Base-by-base conservation (phyloP, 2,797 vertebrate species). In the Cottoperca gobio region DNA sequence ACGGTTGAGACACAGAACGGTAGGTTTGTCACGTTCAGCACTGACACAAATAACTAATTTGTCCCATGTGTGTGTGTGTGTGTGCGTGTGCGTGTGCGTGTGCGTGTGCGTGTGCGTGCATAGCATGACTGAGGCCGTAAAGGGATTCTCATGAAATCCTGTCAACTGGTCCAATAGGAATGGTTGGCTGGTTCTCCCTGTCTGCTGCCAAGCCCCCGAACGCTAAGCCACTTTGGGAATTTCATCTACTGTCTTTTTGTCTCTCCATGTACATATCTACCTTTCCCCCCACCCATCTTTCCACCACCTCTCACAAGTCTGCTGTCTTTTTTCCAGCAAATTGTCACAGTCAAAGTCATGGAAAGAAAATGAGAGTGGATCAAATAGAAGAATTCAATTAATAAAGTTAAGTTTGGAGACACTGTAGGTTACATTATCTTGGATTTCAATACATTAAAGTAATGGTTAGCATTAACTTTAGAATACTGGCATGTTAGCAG, bases 161-260 rank as follows among this genome's bases (percentile, higher is more conserved):
- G 68, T 84, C 75, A 86, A 78, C 59, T 61, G 42, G 17, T 79
- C 24, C 52, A 73, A 68, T 82, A 59, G 35, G 62, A 87, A 39
- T 68, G 80, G 80, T 84, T 86, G 84, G 81, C 39, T 83, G 63
- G 35, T 57, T 79, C 46, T 59, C 50, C 70, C 57, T 58, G 49
- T 81, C 79, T 87, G 62, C 66, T 78, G 67, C 43, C 54, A 70
- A 42, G 1, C 59, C 63, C 78, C 43, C 35, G 16, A 12, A 2
- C 76, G 49, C 67, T 71, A 81, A 67, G 63, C 57, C 78, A 86
- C 58, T 85, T 59, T 84, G 86, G 78, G 89, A 91, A 79, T 82
- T 83, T 5, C 23, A 46, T 72, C n/a, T n/a, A 8, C 13, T 52
- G n/a, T 68, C 6, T 53, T 14, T 65, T 53, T 66, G 43, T 63